Evolutionary conservation across 2,113 vertebrate species (phyloP).

Genomic region (Bolborhynchus lineola): DNA sequence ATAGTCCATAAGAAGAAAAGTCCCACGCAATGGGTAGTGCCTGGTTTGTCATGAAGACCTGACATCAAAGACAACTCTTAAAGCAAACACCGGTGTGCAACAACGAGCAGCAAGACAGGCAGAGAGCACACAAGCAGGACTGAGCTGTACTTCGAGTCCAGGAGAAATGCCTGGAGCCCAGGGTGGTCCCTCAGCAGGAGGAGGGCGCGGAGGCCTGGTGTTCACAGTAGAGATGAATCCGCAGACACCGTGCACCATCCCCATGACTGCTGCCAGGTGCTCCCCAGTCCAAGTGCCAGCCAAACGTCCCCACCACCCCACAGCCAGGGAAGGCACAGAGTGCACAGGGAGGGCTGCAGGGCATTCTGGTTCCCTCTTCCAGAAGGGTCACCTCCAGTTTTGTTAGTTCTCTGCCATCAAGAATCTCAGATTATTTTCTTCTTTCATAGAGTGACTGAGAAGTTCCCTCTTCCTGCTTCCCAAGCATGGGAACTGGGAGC

Average conservation of each 20-base stretch:
- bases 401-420: background rate
- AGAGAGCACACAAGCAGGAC: background rate
- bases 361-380: background rate
- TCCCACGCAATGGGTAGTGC: fast-evolving
- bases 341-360: fast-evolving
- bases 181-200: background rate
- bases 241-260: no score
- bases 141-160: no score
- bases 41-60: background rate
- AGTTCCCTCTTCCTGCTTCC: fast-evolving
- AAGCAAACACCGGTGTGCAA: background rate
- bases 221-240: background rate
- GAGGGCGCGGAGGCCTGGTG: background rate
- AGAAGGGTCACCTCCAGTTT: background rate
- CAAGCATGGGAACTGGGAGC: background rate
- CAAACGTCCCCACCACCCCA: fast-evolving
- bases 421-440: background rate
- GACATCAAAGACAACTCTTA: background rate
- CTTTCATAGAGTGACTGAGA: background rate
- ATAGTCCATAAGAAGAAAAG: background rate
- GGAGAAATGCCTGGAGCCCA: background rate
- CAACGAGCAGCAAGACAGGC: background rate
- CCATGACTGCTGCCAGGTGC: fast-evolving
- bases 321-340: background rate
- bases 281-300: fast-evolving